Evolutionary conservation across 2,797 vertebrate genomes (phyloP).

Genomic region (Sternotherus odoratus): DNA sequence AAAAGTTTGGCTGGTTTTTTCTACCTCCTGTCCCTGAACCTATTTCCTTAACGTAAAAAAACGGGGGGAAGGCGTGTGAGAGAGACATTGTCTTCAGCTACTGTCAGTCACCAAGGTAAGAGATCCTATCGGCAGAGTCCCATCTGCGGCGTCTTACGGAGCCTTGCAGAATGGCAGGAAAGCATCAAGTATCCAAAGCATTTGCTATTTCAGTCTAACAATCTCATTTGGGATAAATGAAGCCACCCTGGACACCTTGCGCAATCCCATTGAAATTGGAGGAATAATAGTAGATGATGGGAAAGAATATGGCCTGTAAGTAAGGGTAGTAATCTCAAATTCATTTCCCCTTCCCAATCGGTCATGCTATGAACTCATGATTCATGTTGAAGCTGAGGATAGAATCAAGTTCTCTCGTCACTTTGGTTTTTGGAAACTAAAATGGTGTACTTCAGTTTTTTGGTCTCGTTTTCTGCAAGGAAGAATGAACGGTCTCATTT

Average conservation of each 20-base stretch:
- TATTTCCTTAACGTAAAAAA: neutral
- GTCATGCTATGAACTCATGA: neutral
- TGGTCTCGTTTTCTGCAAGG: neutral
- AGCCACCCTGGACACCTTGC: neutral
- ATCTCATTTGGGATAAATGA: conserved; percentile 2
- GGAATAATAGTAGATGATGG: neutral
- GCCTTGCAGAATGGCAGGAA: neutral
- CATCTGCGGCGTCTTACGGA: neutral
- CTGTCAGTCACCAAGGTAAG: neutral
- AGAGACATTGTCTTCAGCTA: neutral
- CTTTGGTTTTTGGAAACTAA: neutral
- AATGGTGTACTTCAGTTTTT: neutral
- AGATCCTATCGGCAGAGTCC: neutral
- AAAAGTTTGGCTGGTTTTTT: neutral
- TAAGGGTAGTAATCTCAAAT: neutral
- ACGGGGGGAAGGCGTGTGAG: neutral
- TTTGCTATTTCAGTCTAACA: conserved; percentile 10
- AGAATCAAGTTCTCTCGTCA: neutral
- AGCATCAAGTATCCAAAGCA: neutral
- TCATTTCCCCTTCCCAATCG: neutral
- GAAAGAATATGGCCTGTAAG: neutral
- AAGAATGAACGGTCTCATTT: neutral
- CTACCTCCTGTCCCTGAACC: neutral
- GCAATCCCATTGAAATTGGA: neutral
- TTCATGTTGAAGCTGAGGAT: neutral